A percentile compares a stretch with the other conserved stretches of the same genome.
These are phyloP conservation scores for Gnatocerus cornutus DNA, from an alignment of 2,888 invertebrate genomes.

Conservation along the genomic window DNA sequence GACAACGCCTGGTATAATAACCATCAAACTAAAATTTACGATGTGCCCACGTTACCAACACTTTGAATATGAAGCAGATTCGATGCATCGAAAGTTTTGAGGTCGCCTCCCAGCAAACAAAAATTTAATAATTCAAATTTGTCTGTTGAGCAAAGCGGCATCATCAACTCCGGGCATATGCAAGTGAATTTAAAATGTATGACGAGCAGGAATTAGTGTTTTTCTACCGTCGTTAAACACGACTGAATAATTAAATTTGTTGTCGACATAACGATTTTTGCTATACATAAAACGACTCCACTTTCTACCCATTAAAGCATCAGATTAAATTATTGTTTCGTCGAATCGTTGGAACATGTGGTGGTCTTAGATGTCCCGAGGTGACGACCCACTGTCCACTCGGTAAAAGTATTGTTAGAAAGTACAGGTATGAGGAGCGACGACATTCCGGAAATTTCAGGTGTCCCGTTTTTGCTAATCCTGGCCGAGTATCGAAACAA, in stretches of 20 bases:
- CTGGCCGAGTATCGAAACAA: constrained; percentile 33
- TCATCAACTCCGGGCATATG: constrained; percentile 28
- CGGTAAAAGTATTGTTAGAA: constrained; percentile 61
- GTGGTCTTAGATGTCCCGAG: constrained; percentile 48
- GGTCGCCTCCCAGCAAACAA: neutral
- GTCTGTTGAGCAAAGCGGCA: constrained; percentile 30
- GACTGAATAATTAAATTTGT: constrained; percentile 48
- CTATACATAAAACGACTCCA: constrained; percentile 44
- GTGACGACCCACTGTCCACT: constrained; percentile 54
- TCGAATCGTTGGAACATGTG: constrained; percentile 29
- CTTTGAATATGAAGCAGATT: neutral
- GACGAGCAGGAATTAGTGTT: constrained; percentile 44
- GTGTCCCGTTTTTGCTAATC: constrained; percentile 10
- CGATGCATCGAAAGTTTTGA: constrained; percentile 16
- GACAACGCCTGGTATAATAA: constrained; percentile 14
- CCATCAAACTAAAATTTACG: constrained; percentile 5
- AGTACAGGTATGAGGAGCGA: constrained; percentile 55
- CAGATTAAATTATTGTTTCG: constrained; percentile 45
- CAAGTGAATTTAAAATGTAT: constrained; percentile 41
- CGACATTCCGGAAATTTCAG: too few relatives aligned
- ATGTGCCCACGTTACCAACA: constrained; percentile 9
- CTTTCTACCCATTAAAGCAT: constrained; percentile 47
- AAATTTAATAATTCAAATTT: constrained; percentile 44
- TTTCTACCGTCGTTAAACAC: constrained; percentile 40
- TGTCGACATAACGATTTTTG: constrained; percentile 34